Conservation (phyloP, 2,888 invertebrate species). For the Drosophila flavopinicola region DNA sequence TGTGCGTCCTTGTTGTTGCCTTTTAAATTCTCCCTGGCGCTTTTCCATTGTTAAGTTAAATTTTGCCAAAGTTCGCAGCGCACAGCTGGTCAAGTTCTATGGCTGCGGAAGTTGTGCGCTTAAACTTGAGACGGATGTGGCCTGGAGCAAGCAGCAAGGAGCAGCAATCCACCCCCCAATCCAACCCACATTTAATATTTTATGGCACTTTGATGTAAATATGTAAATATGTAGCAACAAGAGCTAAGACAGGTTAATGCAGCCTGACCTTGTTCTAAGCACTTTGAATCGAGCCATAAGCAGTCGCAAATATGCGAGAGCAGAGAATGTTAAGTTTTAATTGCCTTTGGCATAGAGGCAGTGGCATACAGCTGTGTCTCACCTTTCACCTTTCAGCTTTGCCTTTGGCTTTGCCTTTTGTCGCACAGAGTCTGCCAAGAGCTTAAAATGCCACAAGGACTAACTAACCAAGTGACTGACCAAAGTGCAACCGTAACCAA, state of each 20-base stretch:
- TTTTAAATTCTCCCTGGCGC: conserved; percentile 38
- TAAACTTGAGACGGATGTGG: conserved; percentile 38
- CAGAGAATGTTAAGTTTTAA: conserved; percentile 31
- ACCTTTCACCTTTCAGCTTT: conserved; percentile 31
- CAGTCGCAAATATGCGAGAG: background rate
- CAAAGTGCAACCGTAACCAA: conserved; percentile 11
- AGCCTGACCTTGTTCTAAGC: conserved; percentile 18
- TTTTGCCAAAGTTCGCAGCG: conserved; percentile 49
- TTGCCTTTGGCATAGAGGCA: conserved; percentile 38
- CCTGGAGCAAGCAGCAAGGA: background rate
- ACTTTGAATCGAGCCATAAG: conserved; percentile 1
- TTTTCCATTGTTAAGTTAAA: conserved; percentile 45
- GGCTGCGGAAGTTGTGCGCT: conserved; percentile 30
- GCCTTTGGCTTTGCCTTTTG: conserved; percentile 13
- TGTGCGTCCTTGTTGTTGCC: conserved; percentile 13
- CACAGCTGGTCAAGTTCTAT: conserved; percentile 45
- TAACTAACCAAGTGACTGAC: conserved; percentile 21
- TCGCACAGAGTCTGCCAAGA: conserved; percentile 2
- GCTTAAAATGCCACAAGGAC: conserved; percentile 15
- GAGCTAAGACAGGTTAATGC: conserved; percentile 30
- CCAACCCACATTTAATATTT: conserved; percentile 41
- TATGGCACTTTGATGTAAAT: conserved; percentile 36
- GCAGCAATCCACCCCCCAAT: conserved; percentile 1
- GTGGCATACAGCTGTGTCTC: background rate
- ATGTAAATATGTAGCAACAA: conserved; percentile 9